Percentiles rank a stretch among this genome's conserved stretches.
phyloP scores from a whole-genome alignment of 2,888 invertebrate species.

The Volucella inanis region DNA sequence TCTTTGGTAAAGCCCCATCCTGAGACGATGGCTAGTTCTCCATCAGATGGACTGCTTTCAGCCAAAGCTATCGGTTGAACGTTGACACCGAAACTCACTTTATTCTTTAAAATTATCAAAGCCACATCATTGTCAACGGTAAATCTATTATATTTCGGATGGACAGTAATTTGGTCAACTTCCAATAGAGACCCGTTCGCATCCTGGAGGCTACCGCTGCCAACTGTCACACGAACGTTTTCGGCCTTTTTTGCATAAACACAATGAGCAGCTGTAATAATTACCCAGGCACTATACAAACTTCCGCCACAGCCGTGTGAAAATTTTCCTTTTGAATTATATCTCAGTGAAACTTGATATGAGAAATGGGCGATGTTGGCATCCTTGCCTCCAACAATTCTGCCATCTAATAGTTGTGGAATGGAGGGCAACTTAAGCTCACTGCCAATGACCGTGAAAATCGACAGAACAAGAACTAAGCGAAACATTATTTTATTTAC shows the following conservation, averaged over 20 bases:
- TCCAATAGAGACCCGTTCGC: conserved; percentile 75
- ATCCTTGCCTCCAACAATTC: conserved; percentile 73
- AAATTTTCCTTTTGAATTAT: too few relatives aligned
- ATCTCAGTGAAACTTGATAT: conserved; percentile 68
- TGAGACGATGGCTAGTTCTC: conserved; percentile 77
- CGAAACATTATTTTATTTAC: conserved; percentile 14
- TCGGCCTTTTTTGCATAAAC: conserved; percentile 78
- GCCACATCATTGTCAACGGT: conserved; percentile 85
- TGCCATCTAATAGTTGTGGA: conserved; percentile 52
- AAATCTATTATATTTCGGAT: conserved; percentile 77
- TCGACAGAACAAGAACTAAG: conserved; percentile 17
- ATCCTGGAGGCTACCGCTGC: conserved; percentile 76
- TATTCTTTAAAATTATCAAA: conserved; percentile 84
- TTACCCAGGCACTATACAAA: conserved; percentile 11
- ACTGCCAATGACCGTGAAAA: conserved; percentile 4
- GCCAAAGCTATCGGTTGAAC: conserved; percentile 82
- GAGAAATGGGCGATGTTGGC: conserved; percentile 60
- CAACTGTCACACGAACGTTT: conserved; percentile 78
- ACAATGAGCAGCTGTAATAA: conserved; percentile 74
- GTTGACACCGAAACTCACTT: conserved; percentile 82
- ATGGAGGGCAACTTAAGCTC: conserved; percentile 6
- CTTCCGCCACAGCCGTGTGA: conserved; percentile 42
- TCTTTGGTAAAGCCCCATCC: conserved; percentile 81
- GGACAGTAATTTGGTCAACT: conserved; percentile 70
- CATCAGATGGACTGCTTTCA: conserved; percentile 76